Conservation (phyloP, 2,888 invertebrate species). For the Shargacucullia verbasci region DNA sequence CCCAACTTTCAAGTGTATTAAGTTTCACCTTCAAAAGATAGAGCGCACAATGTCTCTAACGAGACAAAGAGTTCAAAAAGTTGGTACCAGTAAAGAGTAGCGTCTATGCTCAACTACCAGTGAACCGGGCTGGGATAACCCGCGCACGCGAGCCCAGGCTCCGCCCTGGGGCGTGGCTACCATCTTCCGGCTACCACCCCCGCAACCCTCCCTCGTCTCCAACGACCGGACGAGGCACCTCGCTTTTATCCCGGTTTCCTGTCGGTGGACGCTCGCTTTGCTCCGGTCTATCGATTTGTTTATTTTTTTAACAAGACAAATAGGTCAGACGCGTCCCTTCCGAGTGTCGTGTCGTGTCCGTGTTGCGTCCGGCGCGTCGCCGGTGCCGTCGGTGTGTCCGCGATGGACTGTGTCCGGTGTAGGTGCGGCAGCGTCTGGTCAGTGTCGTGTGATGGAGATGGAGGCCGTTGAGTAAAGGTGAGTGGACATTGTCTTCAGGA, state of each 20-base stretch:
- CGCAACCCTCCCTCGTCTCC: conserved; percentile 58
- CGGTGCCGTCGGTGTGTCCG: conserved; percentile 55
- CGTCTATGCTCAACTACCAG: conserved; percentile 34
- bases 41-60: conserved; percentile 22
- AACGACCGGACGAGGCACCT: conserved; percentile 75
- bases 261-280: conserved; percentile 86
- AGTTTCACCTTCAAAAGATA: conserved; percentile 45
- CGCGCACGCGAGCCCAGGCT: conserved; percentile 66
- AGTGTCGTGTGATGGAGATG: conserved; percentile 42
- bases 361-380: conserved; percentile 56
- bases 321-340: conserved; percentile 74
- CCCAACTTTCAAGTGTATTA: conserved; percentile 28
- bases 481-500: conserved; percentile 22
- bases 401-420: conserved; percentile 58
- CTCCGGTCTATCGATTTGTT: conserved; percentile 86
- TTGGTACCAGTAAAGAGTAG: conserved; percentile 30
- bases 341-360: conserved; percentile 65
- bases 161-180: conserved; percentile 70
- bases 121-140: conserved; percentile 52
- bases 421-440: conserved; percentile 38
- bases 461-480: conserved; percentile 52
- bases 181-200: conserved; percentile 53
- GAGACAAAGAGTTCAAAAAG: conserved; percentile 44
- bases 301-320: conserved; percentile 85
- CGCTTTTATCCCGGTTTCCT: conserved; percentile 88